phyloP scores from a whole-genome alignment of 2,797 vertebrate genomes.

The Calcarius lapponicus region DNA sequence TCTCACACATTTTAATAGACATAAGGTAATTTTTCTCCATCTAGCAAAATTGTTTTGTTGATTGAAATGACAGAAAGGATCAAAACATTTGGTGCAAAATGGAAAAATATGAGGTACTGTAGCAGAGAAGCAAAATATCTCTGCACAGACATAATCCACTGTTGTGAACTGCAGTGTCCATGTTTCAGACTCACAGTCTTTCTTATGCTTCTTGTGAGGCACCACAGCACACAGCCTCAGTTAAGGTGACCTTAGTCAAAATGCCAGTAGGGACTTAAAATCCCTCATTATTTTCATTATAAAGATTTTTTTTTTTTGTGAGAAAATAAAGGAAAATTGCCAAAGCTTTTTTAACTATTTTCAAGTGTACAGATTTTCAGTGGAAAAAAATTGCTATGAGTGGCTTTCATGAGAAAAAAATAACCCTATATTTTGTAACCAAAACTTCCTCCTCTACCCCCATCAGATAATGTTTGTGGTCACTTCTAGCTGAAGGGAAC shows the following conservation, averaged over 20 bases:
- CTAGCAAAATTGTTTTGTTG: neutral
- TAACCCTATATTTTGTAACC: neutral
- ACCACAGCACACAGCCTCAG: neutral
- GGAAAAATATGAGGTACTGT: neutral
- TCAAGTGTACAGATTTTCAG: neutral
- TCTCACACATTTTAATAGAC: neutral
- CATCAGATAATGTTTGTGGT: neutral
- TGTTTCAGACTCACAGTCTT: neutral
- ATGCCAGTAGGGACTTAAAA: neutral
- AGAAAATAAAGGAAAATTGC: neutral
- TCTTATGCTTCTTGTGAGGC: neutral
- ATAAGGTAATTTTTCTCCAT: neutral
- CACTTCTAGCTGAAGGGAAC: neutral
- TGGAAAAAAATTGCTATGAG: neutral
- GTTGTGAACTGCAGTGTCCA: fast-evolving
- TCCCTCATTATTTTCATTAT: neutral
- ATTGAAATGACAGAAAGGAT: neutral
- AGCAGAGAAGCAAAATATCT: neutral
- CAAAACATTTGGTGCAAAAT: neutral
- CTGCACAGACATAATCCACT: neutral
- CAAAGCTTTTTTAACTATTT: neutral
- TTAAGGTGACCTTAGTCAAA: neutral
- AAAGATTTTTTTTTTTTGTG: neutral
- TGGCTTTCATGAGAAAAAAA: neutral
- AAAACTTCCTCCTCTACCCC: neutral